phyloP scores from a whole-genome alignment of 2,113 vertebrate species.

The Upupa epops region DNA sequence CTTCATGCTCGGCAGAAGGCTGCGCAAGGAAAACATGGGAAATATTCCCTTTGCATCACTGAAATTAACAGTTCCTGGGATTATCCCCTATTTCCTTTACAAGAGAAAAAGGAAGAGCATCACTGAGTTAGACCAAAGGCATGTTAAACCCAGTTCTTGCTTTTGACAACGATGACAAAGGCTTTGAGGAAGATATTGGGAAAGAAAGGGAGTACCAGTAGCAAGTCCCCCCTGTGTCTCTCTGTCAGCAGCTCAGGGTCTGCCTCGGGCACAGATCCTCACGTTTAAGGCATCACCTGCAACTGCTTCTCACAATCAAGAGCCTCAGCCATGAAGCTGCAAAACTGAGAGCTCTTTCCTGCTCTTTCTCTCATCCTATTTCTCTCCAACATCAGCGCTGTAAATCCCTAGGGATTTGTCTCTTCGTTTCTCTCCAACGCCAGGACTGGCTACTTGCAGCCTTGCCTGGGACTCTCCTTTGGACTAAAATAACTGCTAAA shows the following conservation, averaged over 20 bases:
- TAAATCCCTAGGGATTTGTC: neutral
- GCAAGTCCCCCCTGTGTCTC: neutral
- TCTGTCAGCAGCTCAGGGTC: neutral
- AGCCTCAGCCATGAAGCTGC: neutral
- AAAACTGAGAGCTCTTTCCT: neutral
- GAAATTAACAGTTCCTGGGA: neutral
- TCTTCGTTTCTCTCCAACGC: neutral
- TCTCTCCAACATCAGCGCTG: neutral
- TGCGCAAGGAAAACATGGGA: neutral
- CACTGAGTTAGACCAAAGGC: neutral
- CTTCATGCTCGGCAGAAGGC: neutral
- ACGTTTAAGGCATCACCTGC: neutral
- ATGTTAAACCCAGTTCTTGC: conserved; percentile 5
- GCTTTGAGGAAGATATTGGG: neutral
- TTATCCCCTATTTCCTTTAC: neutral
- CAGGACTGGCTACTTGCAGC: neutral
- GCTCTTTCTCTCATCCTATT: neutral
- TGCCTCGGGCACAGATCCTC: neutral
- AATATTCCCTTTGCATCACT: conserved; percentile 8
- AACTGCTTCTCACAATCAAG: neutral
- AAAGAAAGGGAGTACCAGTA: neutral
- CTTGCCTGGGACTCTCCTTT: neutral
- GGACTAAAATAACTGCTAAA: neutral
- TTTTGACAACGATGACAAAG: neutral
- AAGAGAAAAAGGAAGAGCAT: neutral